Evolutionary conservation across 2,888 invertebrate species (phyloP), one percentile per base, ranked within the genome.

Genomic region (Hirtodrosophila histrioides): DNA sequence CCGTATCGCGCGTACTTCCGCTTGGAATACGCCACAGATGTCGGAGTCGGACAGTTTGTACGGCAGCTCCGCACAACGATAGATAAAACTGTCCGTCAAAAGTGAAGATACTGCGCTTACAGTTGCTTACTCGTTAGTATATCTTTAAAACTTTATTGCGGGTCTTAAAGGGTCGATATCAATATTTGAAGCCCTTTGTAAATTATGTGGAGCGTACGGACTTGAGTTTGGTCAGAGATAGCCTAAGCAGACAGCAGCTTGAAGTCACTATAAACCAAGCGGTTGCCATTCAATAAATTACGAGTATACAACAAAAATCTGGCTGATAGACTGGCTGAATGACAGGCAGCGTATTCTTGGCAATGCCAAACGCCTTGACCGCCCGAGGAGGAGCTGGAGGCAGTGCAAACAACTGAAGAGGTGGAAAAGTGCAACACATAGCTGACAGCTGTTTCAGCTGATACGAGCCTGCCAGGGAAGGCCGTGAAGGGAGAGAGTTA

Each of bases 391-490:
- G 31, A 69, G 17, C 12, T 10, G 48, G 50, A 48, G 39, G 46
- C 53, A 40, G 29, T 33, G 48, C 40, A 41, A 55, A 27, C 39
- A 49, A 43, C 44, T 29, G 67, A 31, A 45, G 45, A 45, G 12
- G 9, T 56, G 56, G 54, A 62, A 62, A 61, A 64, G 56, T 76
- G 74, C 65, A 78, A 71, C 66, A 66, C 66, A 69, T 58, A 65
- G 77, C 74, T 84, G 84, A 86, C 83, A 87, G 87, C 81, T 78
- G 81, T 70, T 82, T 72, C 73, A 74, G 61, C 70, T 67, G 73
- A 74, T 70, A 69, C 68, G 37, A 72, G 56, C 54, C 62, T 51
- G 61, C 12, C 73, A 64, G 67, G 46, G 45, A 73, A 81, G 68
- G 78, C 71, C 73, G 2, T 17, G 17, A 2, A 58, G 44, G 45